Evolutionary conservation across 2,113 vertebrate species (phyloP), one percentile per base, ranked within the genome.

Genomic region (Pelmatolapia mariae): DNA sequence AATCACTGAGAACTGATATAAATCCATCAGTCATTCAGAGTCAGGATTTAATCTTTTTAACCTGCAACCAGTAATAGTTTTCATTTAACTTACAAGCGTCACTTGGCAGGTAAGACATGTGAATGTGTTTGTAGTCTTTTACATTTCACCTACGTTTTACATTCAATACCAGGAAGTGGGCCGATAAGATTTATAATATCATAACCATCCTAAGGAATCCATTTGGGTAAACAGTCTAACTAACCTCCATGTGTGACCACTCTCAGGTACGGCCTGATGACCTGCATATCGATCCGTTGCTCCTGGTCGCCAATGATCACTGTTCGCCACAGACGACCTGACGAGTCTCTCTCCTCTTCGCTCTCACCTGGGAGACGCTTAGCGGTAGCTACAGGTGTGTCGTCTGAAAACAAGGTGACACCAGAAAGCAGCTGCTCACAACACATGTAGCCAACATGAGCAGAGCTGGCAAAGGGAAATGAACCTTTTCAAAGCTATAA

Each of bases 231-330:
- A 56, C 7, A 22, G 2, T 29, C 50, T 33, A 4, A 3, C 97
- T 96, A 83, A 99, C 98, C 98, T 96, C 99, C 98, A 0, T 99
- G 98, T 0, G 99, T 99, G 88, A 99, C 98, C 91, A 99, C 98
- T 6, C 97, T 97, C 96, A 99, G 98, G 94, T 98, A 99, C 1
- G 98, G 98, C 61, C 98, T 96, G 95, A 99, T 99, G 97, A 98
- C 98, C 94, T 98, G 98, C 90, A 99, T 98, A 93, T 99, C 98
- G 1, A 99, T 99, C 4, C 98, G 95, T 80, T 99, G 98, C 84
- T 99, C 99, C 93, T 99, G 99, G 45, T 99, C 99, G 0, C 98
- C 98, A 0, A 99, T 98, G 93, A 99, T 98, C 81, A 99, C 98
- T 0, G 98, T 99, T 38, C 99, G 95, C 99, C 99, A 99, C 90